Conservation (phyloP, 2,797 vertebrate species). For the Vultur gryphus region DNA sequence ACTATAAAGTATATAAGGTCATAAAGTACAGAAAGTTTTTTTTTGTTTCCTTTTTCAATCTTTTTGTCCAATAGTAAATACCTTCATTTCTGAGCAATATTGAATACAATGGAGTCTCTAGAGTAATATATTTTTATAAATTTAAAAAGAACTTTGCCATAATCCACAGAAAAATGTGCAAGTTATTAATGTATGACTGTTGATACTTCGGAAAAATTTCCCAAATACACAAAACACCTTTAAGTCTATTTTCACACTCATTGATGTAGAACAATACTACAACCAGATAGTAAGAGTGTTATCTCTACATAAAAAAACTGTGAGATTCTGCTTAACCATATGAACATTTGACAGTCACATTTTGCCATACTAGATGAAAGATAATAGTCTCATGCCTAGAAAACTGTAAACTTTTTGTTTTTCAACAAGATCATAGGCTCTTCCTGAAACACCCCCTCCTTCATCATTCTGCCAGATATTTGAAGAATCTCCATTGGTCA, state of each 20-base stretch:
- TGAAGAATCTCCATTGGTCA: background rate
- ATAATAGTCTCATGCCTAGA: background rate
- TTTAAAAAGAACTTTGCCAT: background rate
- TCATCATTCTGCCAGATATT: background rate
- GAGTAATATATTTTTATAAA: background rate
- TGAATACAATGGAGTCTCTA: background rate
- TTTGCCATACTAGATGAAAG: background rate
- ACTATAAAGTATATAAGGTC: background rate
- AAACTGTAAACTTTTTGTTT: background rate
- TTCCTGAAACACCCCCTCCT: background rate
- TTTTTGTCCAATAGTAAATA: background rate
- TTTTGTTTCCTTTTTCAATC: background rate
- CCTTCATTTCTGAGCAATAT: background rate
- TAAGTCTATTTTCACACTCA: background rate
- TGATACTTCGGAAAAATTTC: background rate
- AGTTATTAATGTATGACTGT: background rate
- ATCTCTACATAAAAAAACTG: background rate
- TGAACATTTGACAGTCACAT: background rate
- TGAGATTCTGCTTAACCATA: background rate
- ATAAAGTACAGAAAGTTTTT: background rate
- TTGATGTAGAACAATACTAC: background rate
- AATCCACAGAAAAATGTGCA: background rate
- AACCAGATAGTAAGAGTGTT: background rate
- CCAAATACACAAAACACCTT: background rate
- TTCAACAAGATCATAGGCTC: background rate